Conservation (phyloP, 2,113 vertebrate genomes). For the Brachionichthys hirsutus region DNA sequence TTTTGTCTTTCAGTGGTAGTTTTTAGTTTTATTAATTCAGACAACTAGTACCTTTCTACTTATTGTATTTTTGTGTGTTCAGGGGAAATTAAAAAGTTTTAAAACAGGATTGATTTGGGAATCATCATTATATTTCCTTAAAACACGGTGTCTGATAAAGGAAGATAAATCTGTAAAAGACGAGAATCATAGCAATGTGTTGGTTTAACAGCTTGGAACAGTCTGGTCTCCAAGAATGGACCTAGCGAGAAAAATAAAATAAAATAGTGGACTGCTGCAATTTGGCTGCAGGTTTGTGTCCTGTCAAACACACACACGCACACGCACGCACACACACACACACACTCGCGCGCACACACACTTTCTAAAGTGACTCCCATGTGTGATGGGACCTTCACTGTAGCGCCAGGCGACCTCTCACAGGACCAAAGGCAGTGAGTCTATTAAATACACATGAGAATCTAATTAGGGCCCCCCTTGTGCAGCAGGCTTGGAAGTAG, state of each 20-base stretch:
- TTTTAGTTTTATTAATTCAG: constrained; percentile 1
- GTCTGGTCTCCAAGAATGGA: constrained; percentile 7
- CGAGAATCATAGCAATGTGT: no score
- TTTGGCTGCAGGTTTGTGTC: constrained; percentile 27
- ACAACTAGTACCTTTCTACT: no score
- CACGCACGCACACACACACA: constrained; percentile 15
- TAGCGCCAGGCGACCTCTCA: constrained; percentile 34
- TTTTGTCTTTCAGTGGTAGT: neutral
- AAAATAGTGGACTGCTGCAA: neutral
- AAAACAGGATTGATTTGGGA: no score
- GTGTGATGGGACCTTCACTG: constrained; percentile 37
- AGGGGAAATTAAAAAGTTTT: no score
- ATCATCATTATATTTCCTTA: no score
- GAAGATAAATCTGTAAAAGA: no score
- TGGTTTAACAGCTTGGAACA: neutral
- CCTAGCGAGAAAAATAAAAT: constrained; percentile 1
- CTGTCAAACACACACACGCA: constrained; percentile 9
- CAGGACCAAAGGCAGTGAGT: constrained; percentile 60
- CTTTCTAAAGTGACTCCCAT: constrained; percentile 21
- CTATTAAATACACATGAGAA: constrained; percentile 79
- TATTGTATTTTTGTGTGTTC: no score
- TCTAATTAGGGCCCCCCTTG: constrained; percentile 71
- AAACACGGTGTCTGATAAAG: no score
- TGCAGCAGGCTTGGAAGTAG: constrained; percentile 49
- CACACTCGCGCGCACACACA: constrained; percentile 7